A percentile compares a stretch with the other conserved stretches of the same genome.
These are phyloP conservation scores for Nasonovia ribisnigri DNA, from an alignment of 2,888 invertebrate species.

Conservation along the genomic window DNA sequence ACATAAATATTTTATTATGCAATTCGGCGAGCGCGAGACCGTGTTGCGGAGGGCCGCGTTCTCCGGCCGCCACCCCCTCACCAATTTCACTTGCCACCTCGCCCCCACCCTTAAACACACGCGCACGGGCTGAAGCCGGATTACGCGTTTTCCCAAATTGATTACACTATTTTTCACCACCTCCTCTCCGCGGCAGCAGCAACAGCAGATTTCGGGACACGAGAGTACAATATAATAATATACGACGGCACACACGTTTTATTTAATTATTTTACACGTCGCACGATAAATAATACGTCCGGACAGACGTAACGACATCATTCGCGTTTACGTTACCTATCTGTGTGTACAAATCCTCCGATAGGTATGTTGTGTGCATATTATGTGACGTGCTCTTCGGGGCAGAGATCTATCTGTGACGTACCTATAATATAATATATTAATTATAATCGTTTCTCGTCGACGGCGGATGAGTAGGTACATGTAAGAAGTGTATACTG, in stretches of 20 bases:
- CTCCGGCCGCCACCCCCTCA: neutral
- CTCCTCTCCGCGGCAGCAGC: neutral
- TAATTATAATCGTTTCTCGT: neutral
- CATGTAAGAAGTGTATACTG: neutral
- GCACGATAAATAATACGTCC: neutral
- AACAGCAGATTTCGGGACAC: neutral
- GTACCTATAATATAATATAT: too few relatives aligned
- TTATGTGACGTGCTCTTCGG: too few relatives aligned
- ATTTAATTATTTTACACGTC: neutral
- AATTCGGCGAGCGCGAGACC: conserved; percentile 16
- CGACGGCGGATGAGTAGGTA: neutral
- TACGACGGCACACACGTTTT: neutral
- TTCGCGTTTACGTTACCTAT: neutral
- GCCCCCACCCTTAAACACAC: neutral
- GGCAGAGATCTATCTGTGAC: too few relatives aligned
- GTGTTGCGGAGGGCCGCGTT: neutral
- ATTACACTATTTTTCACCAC: conserved; percentile 15
- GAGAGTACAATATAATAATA: neutral
- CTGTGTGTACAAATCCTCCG: too few relatives aligned
- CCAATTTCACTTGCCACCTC: neutral
- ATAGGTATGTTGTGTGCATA: too few relatives aligned
- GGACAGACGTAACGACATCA: neutral
- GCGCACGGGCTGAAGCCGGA: neutral
- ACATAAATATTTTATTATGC: conserved; percentile 49
- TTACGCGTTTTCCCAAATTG: conserved; percentile 9